Evolutionary conservation across 2,888 invertebrate genomes (phyloP).

Genomic region (Stenodema calcarata): DNA sequence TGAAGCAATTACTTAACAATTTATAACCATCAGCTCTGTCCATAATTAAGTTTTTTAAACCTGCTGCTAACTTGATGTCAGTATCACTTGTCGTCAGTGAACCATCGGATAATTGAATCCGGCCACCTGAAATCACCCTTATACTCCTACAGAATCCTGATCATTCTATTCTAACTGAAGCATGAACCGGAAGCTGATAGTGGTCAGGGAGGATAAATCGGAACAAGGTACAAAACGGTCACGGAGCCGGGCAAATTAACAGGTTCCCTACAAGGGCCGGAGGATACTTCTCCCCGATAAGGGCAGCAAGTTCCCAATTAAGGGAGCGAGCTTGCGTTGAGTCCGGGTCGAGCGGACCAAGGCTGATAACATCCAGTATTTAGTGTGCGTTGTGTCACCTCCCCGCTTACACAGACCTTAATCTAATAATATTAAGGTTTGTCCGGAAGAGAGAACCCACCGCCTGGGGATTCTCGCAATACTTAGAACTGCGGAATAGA

Average conservation of each 20-base stretch:
- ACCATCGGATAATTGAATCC: background rate
- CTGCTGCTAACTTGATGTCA: too few species aligned
- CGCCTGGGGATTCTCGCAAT: background rate
- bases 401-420: conserved; percentile 8
- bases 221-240: conserved; percentile 12
- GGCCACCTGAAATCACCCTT: background rate
- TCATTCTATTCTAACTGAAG: background rate
- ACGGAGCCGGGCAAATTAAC: conserved; percentile 29
- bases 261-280: background rate
- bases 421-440: conserved; percentile 4
- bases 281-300: background rate
- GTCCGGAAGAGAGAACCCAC: background rate
- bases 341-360: background rate
- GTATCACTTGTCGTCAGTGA: too few species aligned
- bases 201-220: background rate
- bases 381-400: conserved; percentile 13
- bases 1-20: too few species aligned
- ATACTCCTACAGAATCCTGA: background rate
- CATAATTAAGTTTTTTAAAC: too few species aligned
- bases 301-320: conserved; percentile 25
- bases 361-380: conserved; percentile 2
- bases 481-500: background rate
- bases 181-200: conserved; percentile 4
- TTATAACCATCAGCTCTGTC: too few species aligned
- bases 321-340: background rate